Base-by-base conservation (phyloP, 2,797 vertebrate species). In the Valencia hispanica region DNA sequence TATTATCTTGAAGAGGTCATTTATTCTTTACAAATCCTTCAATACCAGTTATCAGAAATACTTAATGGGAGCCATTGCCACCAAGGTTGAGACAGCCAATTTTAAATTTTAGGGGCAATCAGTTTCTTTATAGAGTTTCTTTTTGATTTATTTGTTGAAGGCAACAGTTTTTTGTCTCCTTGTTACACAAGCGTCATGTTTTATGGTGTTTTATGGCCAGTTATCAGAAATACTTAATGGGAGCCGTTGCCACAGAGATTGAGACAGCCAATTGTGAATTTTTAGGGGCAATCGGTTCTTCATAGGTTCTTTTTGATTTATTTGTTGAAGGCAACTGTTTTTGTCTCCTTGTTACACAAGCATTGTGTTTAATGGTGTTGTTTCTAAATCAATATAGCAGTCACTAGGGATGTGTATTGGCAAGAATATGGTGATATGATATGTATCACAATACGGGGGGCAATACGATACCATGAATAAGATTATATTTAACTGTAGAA, bases 221-320 rank as follows among this genome's bases (percentile, higher is more conserved):
- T n/a, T n/a, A n/a, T n/a, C n/a, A n/a, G n/a, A n/a, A n/a, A n/a
- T n/a, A n/a, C n/a, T n/a, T n/a, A n/a, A n/a, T n/a, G n/a, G n/a
- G n/a, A n/a, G n/a, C n/a, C n/a, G n/a, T n/a, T n/a, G n/a, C n/a
- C n/a, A n/a, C n/a, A n/a, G n/a, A n/a, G n/a, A n/a, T n/a, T n/a
- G n/a, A n/a, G n/a, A n/a, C n/a, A n/a, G n/a, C n/a, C n/a, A n/a
- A n/a, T n/a, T n/a, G n/a, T n/a, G n/a, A n/a, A n/a, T n/a, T n/a
- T n/a, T n/a, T n/a, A n/a, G n/a, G n/a, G n/a, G n/a, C n/a, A n/a
- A n/a, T n/a, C n/a, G n/a, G n/a, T n/a, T n/a, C n/a, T n/a, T n/a
- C n/a, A n/a, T n/a, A n/a, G n/a, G n/a, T 65, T n/a, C 20, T 79
- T 74, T 15, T 30, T 43, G 63, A 25, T 18, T 77, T 82, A 70